phyloP scores from a whole-genome alignment of 2,888 invertebrate genomes.

The Melanotus villosus region DNA sequence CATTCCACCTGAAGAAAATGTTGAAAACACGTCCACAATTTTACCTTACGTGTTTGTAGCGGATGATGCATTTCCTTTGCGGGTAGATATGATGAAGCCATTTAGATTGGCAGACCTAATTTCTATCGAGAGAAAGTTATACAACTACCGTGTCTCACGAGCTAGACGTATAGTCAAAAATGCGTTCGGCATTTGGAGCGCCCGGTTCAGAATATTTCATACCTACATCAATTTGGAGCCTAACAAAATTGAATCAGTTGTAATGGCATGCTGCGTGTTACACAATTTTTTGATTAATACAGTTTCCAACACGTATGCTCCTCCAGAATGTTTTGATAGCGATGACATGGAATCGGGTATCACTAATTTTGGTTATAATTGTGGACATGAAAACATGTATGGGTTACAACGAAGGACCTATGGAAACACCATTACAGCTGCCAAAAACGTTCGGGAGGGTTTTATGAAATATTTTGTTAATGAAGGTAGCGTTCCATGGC shows the following conservation, averaged over 20 bases:
- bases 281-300: slow-evolving; percentile 47
- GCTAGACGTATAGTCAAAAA: slow-evolving; percentile 47
- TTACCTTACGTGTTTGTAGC: slow-evolving; percentile 51
- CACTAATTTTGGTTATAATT: slow-evolving; percentile 1
- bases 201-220: slow-evolving; percentile 46
- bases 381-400: slow-evolving; percentile 11
- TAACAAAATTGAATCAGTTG: slow-evolving; percentile 38
- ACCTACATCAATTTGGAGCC: slow-evolving; percentile 44
- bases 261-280: slow-evolving; percentile 46
- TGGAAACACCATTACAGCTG: slow-evolving; percentile 12
- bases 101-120: slow-evolving; percentile 27
- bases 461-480: too few relatives aligned
- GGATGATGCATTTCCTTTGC: slow-evolving; percentile 46
- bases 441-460: slow-evolving; percentile 33
- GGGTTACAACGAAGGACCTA: neutral
- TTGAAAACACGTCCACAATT: slow-evolving; percentile 35
- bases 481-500: slow-evolving; percentile 37
- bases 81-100: slow-evolving; percentile 49
- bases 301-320: slow-evolving; percentile 31
- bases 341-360: slow-evolving; percentile 36
- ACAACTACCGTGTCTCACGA: slow-evolving; percentile 51
- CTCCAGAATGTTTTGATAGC: slow-evolving; percentile 33
- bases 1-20: slow-evolving; percentile 25
- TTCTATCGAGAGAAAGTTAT: slow-evolving; percentile 40
- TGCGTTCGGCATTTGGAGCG: slow-evolving; percentile 47